A percentile compares a stretch with the other conserved stretches of the same genome.
phyloP scores from a whole-genome alignment of 2,113 vertebrate species.

The Hystrix cristata region DNA sequence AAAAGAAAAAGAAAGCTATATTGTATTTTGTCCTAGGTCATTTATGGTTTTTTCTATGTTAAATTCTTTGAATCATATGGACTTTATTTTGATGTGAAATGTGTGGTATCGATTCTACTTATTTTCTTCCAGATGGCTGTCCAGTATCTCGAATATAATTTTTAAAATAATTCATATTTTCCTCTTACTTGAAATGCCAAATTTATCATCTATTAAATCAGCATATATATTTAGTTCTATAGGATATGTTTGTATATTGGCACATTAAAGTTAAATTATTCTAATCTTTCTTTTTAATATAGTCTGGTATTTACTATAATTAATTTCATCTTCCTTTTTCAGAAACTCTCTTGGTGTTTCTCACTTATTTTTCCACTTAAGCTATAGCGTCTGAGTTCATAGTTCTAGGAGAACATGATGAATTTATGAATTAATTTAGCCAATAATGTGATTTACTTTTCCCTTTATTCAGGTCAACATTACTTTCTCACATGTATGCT shows the following conservation, averaged over 20 bases:
- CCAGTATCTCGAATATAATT: not conserved
- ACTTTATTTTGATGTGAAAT: not conserved
- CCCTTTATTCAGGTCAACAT: not conserved
- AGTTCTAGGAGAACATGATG: not conserved
- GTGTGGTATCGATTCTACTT: not conserved
- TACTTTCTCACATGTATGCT: not conserved
- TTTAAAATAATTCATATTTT: constrained; percentile 12
- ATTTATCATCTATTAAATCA: constrained; percentile 20
- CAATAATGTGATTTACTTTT: not conserved
- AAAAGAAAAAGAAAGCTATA: not conserved
- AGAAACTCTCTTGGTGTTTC: not conserved
- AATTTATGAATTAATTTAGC: not conserved
- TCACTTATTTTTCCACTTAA: not conserved
- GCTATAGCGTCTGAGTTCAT: not conserved
- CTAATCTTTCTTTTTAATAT: not conserved
- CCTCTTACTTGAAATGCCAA: constrained; percentile 47
- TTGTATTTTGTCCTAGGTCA: not conserved
- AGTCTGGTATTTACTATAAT: not conserved
- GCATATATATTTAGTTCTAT: not conserved
- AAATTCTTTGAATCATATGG: not conserved
- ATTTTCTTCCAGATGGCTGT: constrained; percentile 1
- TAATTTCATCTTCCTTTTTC: not conserved
- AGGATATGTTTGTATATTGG: not conserved
- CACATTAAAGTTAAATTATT: not conserved
- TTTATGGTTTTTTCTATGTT: not conserved